Percentiles rank a stretch among this genome's conserved stretches.
Conservation (phyloP, 2,888 invertebrate genomes). For the Sinodicranocentrus sp. region DNA sequence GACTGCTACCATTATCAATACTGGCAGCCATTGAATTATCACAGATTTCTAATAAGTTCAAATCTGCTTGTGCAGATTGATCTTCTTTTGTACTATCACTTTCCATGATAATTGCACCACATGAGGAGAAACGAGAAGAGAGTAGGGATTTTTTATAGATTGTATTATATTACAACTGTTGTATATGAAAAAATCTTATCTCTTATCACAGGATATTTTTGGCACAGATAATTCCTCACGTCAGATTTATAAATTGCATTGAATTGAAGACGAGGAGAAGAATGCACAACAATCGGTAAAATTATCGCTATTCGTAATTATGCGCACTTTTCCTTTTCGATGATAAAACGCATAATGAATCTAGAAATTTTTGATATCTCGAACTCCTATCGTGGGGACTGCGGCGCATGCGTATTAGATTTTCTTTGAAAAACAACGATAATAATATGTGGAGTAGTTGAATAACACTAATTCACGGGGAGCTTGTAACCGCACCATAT, state of each 20-base stretch:
- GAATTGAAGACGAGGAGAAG: not conserved
- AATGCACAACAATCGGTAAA: constrained; percentile 1
- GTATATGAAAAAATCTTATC: no score
- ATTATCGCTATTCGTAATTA: not conserved
- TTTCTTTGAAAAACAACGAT: no score
- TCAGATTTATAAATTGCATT: constrained; percentile 11
- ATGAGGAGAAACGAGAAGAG: not conserved
- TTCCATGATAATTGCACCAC: not conserved
- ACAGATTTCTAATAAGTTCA: constrained; percentile 11
- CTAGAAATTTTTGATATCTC: not conserved
- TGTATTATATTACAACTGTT: not conserved
- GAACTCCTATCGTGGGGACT: no score
- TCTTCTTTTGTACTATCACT: constrained; percentile 12
- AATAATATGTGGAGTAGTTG: not conserved
- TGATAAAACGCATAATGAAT: not conserved
- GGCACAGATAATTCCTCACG: not conserved
- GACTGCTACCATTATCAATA: not conserved
- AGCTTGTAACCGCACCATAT: not conserved
- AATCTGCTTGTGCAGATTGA: not conserved
- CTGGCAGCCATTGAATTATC: not conserved
- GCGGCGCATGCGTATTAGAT: no score
- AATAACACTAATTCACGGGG: not conserved
- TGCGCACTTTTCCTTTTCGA: constrained; percentile 13
- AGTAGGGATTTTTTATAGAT: not conserved
- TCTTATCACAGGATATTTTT: not conserved